These are phyloP conservation scores for Lasaia peninsularis DNA, from an alignment of 1,140 invertebrate genomes.

Conservation along the genomic window DNA sequence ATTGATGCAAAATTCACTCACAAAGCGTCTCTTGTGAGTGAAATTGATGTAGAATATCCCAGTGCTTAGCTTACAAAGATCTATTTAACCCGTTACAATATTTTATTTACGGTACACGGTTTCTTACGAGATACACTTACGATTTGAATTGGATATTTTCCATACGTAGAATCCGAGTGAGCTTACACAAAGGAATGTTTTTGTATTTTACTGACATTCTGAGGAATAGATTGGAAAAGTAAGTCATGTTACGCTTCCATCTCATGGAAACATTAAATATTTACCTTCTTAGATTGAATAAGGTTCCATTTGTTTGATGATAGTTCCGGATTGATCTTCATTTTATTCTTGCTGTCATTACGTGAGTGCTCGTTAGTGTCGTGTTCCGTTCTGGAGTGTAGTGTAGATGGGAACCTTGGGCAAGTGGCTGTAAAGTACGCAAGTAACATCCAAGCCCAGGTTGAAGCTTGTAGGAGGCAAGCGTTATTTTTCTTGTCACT, in stretches of 20 bases:
- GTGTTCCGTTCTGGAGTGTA: too few species aligned
- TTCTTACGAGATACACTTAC: slow-evolving; percentile 25
- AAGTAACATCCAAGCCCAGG: too few species aligned
- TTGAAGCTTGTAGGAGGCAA: too few species aligned
- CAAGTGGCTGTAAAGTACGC: too few species aligned
- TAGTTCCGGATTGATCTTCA: too few species aligned
- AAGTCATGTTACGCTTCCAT: not conserved
- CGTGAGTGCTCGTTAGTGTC: too few species aligned
- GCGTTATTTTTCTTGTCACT: too few species aligned
- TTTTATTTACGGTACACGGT: slow-evolving; percentile 26
- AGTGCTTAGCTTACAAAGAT: slow-evolving; percentile 18
- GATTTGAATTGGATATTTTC: slow-evolving; percentile 28
- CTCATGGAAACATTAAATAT: not conserved
- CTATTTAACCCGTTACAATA: slow-evolving; percentile 21
- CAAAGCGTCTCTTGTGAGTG: not conserved
- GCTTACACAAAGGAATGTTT: slow-evolving; percentile 22
- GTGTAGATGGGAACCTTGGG: too few species aligned
- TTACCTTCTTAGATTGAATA: not conserved
- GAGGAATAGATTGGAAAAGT: slow-evolving; percentile 19
- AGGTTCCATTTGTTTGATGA: not conserved
- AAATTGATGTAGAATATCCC: slow-evolving; percentile 10
- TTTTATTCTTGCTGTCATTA: too few species aligned
- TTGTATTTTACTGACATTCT: slow-evolving; percentile 20
- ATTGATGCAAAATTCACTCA: not conserved
- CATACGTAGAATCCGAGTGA: slow-evolving; percentile 25